Evolutionary conservation across 2,797 vertebrate species (phyloP).

Genomic region (Pangasius krempfi): DNA sequence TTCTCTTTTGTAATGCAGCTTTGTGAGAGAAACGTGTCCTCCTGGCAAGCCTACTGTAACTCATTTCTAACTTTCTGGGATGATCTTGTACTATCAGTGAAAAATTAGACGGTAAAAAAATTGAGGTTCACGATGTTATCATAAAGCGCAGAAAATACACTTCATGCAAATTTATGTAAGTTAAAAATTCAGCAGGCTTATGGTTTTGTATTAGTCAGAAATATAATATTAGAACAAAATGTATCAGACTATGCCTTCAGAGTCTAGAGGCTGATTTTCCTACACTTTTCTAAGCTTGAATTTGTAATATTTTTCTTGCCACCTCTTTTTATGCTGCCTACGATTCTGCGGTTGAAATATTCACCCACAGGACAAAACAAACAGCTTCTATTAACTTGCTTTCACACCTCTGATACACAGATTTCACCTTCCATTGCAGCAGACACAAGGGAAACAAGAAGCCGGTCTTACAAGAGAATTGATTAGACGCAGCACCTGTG

Average conservation of each 20-base stretch:
- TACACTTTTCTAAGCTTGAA: not conserved
- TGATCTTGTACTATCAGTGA: not conserved
- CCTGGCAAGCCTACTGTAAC: not conserved
- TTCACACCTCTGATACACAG: slow-evolving; percentile 28
- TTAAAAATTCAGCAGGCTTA: no score
- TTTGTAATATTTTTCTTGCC: not conserved
- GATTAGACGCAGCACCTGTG: slow-evolving; percentile 48
- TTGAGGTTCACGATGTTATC: not conserved
- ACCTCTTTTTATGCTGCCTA: not conserved
- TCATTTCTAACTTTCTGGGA: slow-evolving; percentile 16
- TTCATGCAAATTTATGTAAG: no score
- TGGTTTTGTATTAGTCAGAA: no score
- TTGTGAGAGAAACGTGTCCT: slow-evolving; percentile 15
- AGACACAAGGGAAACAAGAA: slow-evolving; percentile 50
- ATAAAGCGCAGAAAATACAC: not conserved
- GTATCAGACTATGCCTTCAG: no score
- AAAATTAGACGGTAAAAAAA: not conserved
- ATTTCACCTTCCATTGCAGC: slow-evolving; percentile 45
- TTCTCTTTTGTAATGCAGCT: slow-evolving; percentile 9
- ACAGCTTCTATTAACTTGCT: slow-evolving; percentile 10
- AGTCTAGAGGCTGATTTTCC: no score
- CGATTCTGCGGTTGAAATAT: slow-evolving; percentile 15
- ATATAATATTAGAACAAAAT: no score
- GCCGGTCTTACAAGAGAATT: slow-evolving; percentile 50
- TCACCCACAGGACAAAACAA: slow-evolving; percentile 14